Conservation (phyloP, 2,888 invertebrate species). For the Acleris laterana region DNA sequence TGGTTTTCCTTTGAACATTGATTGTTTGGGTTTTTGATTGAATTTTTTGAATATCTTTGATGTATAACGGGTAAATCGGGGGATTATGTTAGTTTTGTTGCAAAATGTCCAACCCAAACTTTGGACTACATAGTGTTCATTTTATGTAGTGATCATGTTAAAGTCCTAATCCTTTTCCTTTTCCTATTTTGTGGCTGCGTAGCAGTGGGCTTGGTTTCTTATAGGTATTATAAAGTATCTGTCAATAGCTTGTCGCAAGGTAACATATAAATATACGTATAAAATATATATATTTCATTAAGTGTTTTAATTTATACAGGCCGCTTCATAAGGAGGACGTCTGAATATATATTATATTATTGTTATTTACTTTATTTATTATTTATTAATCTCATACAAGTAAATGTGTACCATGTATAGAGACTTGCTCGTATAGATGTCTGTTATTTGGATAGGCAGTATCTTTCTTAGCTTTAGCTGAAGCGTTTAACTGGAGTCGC, state of each 20-base stretch:
- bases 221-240: conserved; percentile 71
- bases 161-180: conserved; percentile 36
- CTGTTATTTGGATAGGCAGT: conserved; percentile 76
- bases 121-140: conserved; percentile 3
- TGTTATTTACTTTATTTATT: conserved; percentile 50
- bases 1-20: conserved; percentile 25
- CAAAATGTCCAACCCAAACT: neutral
- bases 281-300: conserved; percentile 52
- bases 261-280: conserved; percentile 59
- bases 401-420: conserved; percentile 79
- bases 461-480: conserved; percentile 58
- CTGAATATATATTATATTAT: conserved; percentile 57
- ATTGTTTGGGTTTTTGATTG: conserved; percentile 10
- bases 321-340: conserved; percentile 65
- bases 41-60: too few species aligned
- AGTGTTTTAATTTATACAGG: conserved; percentile 55
- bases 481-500: conserved; percentile 46
- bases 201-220: conserved; percentile 84
- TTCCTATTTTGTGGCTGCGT: conserved; percentile 68
- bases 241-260: conserved; percentile 79
- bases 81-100: neutral
- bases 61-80: too few species aligned
- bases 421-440: conserved; percentile 79
- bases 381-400: conserved; percentile 53
- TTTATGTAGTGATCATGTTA: conserved; percentile 1